Evolutionary conservation across 2,888 invertebrate genomes (phyloP).

Genomic region (Hypomecis punctinalis): DNA sequence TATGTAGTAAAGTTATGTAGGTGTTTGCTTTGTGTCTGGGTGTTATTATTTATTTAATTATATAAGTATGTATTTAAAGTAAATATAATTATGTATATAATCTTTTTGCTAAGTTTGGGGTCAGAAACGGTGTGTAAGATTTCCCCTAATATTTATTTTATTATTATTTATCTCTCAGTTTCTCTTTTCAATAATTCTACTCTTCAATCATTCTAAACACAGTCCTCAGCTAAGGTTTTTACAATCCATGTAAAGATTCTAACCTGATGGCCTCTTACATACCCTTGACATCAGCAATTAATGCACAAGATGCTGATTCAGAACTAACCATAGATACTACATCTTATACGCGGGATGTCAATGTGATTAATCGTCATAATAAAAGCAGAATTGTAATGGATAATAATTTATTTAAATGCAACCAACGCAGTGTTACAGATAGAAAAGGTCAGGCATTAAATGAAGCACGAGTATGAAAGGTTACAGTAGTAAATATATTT

Average conservation of each 20-base stretch:
- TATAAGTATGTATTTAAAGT: no score
- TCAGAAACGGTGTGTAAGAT: no score
- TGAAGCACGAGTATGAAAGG: conserved; percentile 22
- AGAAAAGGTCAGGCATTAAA: conserved; percentile 25
- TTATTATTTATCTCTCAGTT: no score
- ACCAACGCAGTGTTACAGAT: conserved; percentile 22
- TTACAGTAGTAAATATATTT: conserved; percentile 12
- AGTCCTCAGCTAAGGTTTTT: no score
- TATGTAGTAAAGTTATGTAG: no score
- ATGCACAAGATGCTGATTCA: conserved; percentile 27
- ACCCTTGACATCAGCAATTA: conserved; percentile 22
- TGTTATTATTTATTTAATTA: no score
- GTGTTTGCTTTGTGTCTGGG: no score
- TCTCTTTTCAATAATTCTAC: no score
- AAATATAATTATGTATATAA: no score
- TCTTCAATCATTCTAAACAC: no score
- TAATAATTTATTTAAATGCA: conserved; percentile 28
- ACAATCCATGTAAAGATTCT: background rate
- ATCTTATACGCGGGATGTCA: conserved; percentile 25
- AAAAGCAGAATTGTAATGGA: conserved; percentile 21
- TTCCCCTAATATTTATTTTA: no score
- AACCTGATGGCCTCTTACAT: conserved; percentile 3
- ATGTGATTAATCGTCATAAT: conserved; percentile 29
- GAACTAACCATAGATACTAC: conserved; percentile 17
- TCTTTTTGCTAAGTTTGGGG: no score